Evolutionary conservation across 2,888 invertebrate species (phyloP).

Genomic region (Leptothorax acervorum): DNA sequence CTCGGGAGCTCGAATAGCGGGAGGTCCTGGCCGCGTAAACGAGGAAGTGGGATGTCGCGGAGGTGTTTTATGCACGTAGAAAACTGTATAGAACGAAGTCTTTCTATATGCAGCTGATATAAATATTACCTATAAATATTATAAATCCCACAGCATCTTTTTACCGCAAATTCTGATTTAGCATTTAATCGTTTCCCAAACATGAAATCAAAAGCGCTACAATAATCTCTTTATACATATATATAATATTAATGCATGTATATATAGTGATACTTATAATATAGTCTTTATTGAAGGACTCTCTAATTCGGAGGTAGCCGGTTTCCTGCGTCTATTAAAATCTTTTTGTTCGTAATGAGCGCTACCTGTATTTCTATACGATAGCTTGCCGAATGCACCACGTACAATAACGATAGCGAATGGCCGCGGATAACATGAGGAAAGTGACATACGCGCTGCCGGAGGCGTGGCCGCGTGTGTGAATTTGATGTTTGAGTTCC

Average conservation of each 20-base stretch:
- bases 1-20: slow-evolving; percentile 44
- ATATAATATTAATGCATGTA: too few relatives aligned
- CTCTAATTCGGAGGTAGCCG: not conserved
- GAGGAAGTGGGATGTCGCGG: slow-evolving; percentile 15
- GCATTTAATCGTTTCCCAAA: not conserved
- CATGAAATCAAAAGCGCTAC: not conserved
- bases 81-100: not conserved
- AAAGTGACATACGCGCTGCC: slow-evolving; percentile 47
- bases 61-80: not conserved
- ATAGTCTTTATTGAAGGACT: not conserved
- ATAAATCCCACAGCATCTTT: not conserved
- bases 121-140: slow-evolving; percentile 6
- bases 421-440: slow-evolving; percentile 25
- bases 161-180: not conserved
- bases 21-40: slow-evolving; percentile 49
- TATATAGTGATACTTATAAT: not conserved
- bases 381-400: slow-evolving; percentile 4
- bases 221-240: too few relatives aligned
- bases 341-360: not conserved
- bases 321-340: not conserved
- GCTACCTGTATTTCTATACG: slow-evolving; percentile 29
- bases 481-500: slow-evolving; percentile 65
- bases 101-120: not conserved
- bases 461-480: slow-evolving; percentile 53
- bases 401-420: slow-evolving; percentile 41